Base-by-base conservation (phyloP, 2,797 vertebrate species). In the Rhinella marina region DNA sequence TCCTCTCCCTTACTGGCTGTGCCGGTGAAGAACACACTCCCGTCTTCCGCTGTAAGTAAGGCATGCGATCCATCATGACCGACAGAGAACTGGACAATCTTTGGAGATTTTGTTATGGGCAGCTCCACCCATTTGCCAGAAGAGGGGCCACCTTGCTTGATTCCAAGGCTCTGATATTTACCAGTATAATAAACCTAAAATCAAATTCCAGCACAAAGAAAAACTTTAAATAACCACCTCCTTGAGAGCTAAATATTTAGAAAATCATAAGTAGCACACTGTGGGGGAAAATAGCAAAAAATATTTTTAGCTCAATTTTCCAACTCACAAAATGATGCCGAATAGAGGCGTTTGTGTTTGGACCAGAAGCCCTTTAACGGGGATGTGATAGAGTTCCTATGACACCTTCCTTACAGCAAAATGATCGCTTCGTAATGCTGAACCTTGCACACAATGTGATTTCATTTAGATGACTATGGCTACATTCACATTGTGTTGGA, bases 1-100 rank as follows among this genome's bases (percentile, higher is more conserved):
- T 99, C 98, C 90, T 99, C 98, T 91, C 98, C 98, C 95, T 99
- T 99, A 94, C 98, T 99, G 87, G 98, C 98, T 78, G 97, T 98
- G 75, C 98, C 98, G 14, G 98, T 99, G 90, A 99, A 99, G 94
- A 99, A 99, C 90, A 99, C 97, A 86, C 98, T 98, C 90, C 98
- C 98, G 85, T 99, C 98, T 90, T 99, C 98, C 19, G 98, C 98
- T 88, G 99, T 97, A 62, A 99, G 95, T 88, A 99, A 96, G 14
- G 98, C 98, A 27, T 99, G 98, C 23, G 98, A 99, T 25, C 98
- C 98, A 85, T 99, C 98, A 9, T 99, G 98, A 82, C 98, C 98
- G 21, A 99, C 98, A 0, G 98, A 99, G 92, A 99, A 99, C 92
- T 99, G 98, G 81, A 96, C 91, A 82, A 99, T 98, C 94, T 99